phyloP scores from a whole-genome alignment of 2,888 invertebrate genomes.

The Chrysina gloriosa region DNA sequence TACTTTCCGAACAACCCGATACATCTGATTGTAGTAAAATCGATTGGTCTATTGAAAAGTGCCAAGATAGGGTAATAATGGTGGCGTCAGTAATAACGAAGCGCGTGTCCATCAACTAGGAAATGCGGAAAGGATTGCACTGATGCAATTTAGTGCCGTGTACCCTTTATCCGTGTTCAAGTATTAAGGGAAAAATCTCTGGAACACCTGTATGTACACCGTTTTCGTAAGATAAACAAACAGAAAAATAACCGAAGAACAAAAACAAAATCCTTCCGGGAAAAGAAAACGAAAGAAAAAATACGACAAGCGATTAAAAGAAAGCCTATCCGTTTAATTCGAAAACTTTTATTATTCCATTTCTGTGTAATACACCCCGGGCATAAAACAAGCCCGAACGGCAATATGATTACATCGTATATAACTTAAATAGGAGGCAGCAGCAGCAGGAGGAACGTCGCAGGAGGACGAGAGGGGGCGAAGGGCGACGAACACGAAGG shows the following conservation, averaged over 20 bases:
- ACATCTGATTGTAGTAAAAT: too few species aligned
- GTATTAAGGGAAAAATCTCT: too few species aligned
- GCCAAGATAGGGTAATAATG: too few species aligned
- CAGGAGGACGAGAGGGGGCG: constrained; percentile 5
- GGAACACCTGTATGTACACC: too few species aligned
- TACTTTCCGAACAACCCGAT: too few species aligned
- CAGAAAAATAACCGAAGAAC: neutral
- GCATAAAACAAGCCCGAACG: constrained; percentile 47
- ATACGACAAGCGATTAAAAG: constrained; percentile 27
- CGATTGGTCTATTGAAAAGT: too few species aligned
- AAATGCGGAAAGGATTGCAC: too few species aligned
- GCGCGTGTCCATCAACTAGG: too few species aligned
- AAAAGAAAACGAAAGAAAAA: constrained; percentile 10
- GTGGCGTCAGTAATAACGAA: too few species aligned
- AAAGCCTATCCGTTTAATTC: constrained; percentile 37
- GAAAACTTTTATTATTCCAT: constrained; percentile 41
- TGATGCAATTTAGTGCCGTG: too few species aligned
- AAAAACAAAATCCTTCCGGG: neutral
- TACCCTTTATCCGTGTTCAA: too few species aligned
- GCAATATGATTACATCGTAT: constrained; percentile 55
- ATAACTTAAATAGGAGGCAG: constrained; percentile 49
- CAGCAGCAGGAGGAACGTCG: neutral
- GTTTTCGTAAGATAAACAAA: neutral
- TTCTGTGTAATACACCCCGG: constrained; percentile 39
- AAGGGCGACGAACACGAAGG: constrained; percentile 21